phyloP scores from a whole-genome alignment of 2,888 invertebrate species.

The Meghimatium bilineatum region DNA sequence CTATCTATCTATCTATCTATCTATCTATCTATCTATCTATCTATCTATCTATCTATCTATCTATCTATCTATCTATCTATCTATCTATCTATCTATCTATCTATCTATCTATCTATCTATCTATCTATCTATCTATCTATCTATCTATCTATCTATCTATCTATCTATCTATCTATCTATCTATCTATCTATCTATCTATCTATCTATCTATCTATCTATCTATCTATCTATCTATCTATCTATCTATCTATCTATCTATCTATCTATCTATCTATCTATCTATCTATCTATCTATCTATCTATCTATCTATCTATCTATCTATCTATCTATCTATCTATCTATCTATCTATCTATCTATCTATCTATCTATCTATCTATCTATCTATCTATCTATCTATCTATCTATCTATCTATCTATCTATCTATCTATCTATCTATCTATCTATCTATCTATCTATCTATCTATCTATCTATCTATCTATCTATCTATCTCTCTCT shows the following conservation, averaged over 20 bases:
- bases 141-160: not conserved
- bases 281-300: slow-evolving; percentile 30
- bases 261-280: slow-evolving; percentile 3
- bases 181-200: not conserved
- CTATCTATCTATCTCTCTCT: no score
- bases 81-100: slow-evolving; percentile 10
- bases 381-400: slow-evolving; percentile 7
- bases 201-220: slow-evolving; percentile 1
- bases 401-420: slow-evolving; percentile 2
- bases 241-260: slow-evolving; percentile 14
- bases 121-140: not conserved
- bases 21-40: slow-evolving; percentile 10
- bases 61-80: slow-evolving; percentile 10
- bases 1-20: slow-evolving; percentile 5
- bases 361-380: slow-evolving; percentile 15
- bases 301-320: slow-evolving; percentile 27
- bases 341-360: slow-evolving; percentile 29
- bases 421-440: slow-evolving; percentile 28
- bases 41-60: slow-evolving; percentile 10
- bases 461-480: not conserved
- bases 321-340: slow-evolving; percentile 19
- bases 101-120: slow-evolving; percentile 4
- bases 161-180: not conserved
- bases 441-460: slow-evolving; percentile 29
- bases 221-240: slow-evolving; percentile 4